phyloP scores from a whole-genome alignment of 2,888 invertebrate species.

The Thalpophila matura region DNA sequence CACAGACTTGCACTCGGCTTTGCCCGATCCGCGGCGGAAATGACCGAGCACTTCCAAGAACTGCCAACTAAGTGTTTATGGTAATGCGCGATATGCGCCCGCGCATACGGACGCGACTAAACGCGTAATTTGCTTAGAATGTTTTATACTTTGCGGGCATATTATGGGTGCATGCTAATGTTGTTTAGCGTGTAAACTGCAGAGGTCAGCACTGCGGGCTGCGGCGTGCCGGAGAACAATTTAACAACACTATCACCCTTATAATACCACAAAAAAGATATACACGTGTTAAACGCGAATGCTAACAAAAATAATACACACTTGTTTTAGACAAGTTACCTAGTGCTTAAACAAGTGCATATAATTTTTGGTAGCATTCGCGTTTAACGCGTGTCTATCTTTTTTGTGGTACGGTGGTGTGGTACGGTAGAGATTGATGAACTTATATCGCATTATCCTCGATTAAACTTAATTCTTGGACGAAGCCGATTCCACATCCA shows the following conservation, averaged over 20 bases:
- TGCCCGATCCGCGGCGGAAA: slow-evolving; percentile 12
- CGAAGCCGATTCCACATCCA: not conserved
- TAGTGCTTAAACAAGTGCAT: too few relatives aligned
- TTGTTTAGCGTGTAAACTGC: slow-evolving; percentile 7
- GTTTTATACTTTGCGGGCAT: slow-evolving; percentile 44
- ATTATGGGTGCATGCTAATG: slow-evolving; percentile 42
- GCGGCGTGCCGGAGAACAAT: not conserved
- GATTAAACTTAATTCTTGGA: too few relatives aligned
- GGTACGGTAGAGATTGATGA: too few relatives aligned
- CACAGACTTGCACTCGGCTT: not conserved
- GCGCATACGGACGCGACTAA: slow-evolving; percentile 55
- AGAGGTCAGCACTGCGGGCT: slow-evolving; percentile 5
- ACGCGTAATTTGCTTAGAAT: slow-evolving; percentile 46
- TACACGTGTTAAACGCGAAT: too few relatives aligned
- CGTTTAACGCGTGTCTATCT: too few relatives aligned
- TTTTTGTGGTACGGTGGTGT: too few relatives aligned
- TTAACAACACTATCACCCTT: too few relatives aligned
- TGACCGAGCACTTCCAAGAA: slow-evolving; percentile 47
- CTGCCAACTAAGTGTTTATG: slow-evolving; percentile 58
- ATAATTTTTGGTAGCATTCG: too few relatives aligned
- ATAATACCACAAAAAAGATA: too few relatives aligned
- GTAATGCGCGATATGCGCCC: slow-evolving; percentile 58
- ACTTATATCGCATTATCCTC: too few relatives aligned
- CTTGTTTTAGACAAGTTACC: too few relatives aligned
- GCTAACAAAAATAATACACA: too few relatives aligned